phyloP scores from a whole-genome alignment of 2,113 vertebrate genomes.

The Riparia riparia region DNA sequence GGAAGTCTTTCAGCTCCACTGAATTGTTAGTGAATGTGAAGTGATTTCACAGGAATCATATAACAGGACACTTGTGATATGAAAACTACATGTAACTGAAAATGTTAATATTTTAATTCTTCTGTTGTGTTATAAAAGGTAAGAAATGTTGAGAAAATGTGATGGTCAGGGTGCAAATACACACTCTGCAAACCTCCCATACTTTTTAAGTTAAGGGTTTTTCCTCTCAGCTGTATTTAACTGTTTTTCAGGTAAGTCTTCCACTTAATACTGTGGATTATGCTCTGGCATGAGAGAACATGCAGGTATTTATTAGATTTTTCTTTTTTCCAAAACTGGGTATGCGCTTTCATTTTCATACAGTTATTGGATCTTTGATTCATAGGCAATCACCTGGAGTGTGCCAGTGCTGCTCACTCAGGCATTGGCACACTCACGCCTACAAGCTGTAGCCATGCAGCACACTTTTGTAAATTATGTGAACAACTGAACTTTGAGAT shows the following conservation, averaged over 20 bases:
- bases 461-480: background rate
- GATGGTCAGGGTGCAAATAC: background rate
- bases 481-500: background rate
- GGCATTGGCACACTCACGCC: too few relatives aligned
- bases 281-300: background rate
- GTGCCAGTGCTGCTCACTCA: background rate
- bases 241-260: background rate
- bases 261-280: background rate
- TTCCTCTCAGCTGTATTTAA: background rate
- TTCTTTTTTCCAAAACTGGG: background rate
- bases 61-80: background rate
- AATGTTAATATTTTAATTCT: background rate
- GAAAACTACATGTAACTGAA: background rate
- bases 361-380: background rate
- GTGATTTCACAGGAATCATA: background rate
- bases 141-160: background rate
- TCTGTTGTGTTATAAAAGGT: background rate
- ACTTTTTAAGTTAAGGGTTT: background rate
- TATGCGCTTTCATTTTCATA: background rate
- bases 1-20: background rate
- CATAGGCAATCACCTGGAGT: background rate
- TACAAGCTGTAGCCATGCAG: background rate
- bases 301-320: background rate
- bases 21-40: background rate
- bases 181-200: background rate